Evolutionary conservation across 2,113 vertebrate species (phyloP), one percentile per base, ranked within the genome.

Genomic region (Trichechus manatus): DNA sequence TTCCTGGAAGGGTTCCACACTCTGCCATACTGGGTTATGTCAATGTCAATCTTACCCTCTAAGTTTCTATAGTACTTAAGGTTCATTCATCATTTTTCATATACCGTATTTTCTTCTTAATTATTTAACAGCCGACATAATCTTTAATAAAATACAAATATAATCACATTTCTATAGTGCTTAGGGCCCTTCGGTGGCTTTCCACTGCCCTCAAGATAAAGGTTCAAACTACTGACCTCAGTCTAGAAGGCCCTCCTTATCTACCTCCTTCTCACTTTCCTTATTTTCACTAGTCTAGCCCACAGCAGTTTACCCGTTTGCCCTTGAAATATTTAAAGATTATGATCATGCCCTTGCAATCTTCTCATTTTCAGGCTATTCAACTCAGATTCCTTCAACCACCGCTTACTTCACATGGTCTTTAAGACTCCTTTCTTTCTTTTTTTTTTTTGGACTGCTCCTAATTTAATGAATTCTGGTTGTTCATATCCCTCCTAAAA

Each of bases 381-480:
- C 14, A 59, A 53, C 33, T 85, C 63, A 31, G 75, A 42, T n/a
- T 90, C 47, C 33, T 78, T 86, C 44, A 89, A 64, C 23, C 7
- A 86, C 31, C 15, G 70, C 14, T 96, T n/a, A 91, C 10, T 36
- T 80, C 27, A 50, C 20, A 70, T 70, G 61, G 19, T 89, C 59
- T 95, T 93, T 79, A 87, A 61, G 78, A 85, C 29, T 3, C n/a
- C 56, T 10, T 42, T 20, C n/a, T n/a, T n/a, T n/a, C n/a, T n/a
- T 14, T 39, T 13, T 66, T 50, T 68, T 22, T 56, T 20, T 64
- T 68, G 64, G 64, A 27, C 61, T 63, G 11, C 14, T 74, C 10
- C 56, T 75, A 85, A 89, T 36, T 81, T 68, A 95, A 86, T 72
- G 19, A 93, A 59, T 63, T 79, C 61, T 78, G 63, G 39, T 93